A percentile compares a stretch with the other conserved stretches of the same genome.
phyloP scores from a whole-genome alignment of 2,113 vertebrate genomes.

The Hippocampus guttulatus region DNA sequence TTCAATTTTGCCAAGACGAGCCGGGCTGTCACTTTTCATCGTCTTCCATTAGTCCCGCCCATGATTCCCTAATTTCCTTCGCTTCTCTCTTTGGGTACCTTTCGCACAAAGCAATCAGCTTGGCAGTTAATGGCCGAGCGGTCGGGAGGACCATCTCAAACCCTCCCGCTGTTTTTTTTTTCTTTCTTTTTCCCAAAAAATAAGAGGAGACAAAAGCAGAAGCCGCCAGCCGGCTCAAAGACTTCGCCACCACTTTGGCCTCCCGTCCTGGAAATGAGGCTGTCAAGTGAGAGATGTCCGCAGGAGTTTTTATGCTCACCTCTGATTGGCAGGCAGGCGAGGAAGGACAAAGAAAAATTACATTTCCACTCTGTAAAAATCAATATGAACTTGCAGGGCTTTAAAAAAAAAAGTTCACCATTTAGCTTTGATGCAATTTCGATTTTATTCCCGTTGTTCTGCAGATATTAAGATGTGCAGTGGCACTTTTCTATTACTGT shows the following conservation, averaged over 20 bases:
- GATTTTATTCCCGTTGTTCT: background rate
- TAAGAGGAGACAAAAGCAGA: constrained; percentile 56
- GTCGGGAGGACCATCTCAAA: constrained; percentile 37
- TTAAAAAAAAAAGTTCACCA: background rate
- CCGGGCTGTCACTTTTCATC: constrained; percentile 68
- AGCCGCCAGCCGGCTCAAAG: constrained; percentile 6
- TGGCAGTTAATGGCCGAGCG: constrained; percentile 61
- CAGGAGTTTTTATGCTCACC: constrained; percentile 18
- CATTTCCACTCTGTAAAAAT: background rate
- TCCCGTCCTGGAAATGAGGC: constrained; percentile 36
- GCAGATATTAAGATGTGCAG: background rate
- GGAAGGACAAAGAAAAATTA: constrained; percentile 5
- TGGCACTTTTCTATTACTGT: background rate
- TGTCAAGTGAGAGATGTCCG: constrained; percentile 25
- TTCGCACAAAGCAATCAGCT: constrained; percentile 71
- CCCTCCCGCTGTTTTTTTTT: constrained; percentile 28
- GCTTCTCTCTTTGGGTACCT: constrained; percentile 57
- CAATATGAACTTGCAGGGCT: background rate
- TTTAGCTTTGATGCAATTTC: background rate
- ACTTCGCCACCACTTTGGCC: constrained; percentile 10
- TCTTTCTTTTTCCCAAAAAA: constrained; percentile 36
- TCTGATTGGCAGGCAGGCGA: background rate
- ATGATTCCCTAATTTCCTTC: constrained; percentile 74
- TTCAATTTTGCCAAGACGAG: constrained; percentile 43
- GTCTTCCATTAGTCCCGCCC: constrained; percentile 69